Base-by-base conservation (phyloP, 2,797 vertebrate genomes). In the Mionectes olivaceus region DNA sequence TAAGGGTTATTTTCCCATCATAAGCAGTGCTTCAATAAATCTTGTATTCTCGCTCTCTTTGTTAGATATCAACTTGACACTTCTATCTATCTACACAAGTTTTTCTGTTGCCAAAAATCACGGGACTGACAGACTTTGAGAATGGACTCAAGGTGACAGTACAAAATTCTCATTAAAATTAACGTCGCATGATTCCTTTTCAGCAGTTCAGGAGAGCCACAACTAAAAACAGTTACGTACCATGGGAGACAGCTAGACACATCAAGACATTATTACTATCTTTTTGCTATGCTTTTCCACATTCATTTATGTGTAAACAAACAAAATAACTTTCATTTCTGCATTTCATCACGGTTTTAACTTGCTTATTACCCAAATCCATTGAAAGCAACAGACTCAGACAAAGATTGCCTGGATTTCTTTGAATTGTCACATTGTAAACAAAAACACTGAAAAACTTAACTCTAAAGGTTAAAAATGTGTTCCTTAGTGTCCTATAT, bases 341-440 rank as follows among this genome's bases (percentile, higher is more conserved):
- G 64, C n/a, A 49, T 80, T 92, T 93, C 85, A 77, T 79, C 67
- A 32, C 73, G 47, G 46, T 90, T 95, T 96, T 93, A 87, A 89
- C 64, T 90, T 47, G 32, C 63, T 76, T 82, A 64, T 94, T 90
- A 83, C 56, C 14, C 74, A 82, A 55, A 56, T n/a, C 56, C 53
- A 61, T 16, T 64, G 52, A 56, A 93, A 94, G 71, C 83, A 71
- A 65, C 78, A 84, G 59, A 73, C 11, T 69, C 73, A 53, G 61
- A 83, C 9, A 73, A 60, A 60, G 39, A 67, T 49, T 90, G 87
- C 70, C 80, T 93, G 67, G 46, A 47, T 84, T 93, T 84, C 89
- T 89, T 84, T 74, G 60, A 77, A 67, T 64, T 93, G 67, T 67
- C 86, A 82, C 32, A 37, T 15, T 46, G 46, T 88, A 87, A 95